These are phyloP conservation scores for Mustelus asterias DNA, from an alignment of 2,113 vertebrate species.

Conservation along the genomic window DNA sequence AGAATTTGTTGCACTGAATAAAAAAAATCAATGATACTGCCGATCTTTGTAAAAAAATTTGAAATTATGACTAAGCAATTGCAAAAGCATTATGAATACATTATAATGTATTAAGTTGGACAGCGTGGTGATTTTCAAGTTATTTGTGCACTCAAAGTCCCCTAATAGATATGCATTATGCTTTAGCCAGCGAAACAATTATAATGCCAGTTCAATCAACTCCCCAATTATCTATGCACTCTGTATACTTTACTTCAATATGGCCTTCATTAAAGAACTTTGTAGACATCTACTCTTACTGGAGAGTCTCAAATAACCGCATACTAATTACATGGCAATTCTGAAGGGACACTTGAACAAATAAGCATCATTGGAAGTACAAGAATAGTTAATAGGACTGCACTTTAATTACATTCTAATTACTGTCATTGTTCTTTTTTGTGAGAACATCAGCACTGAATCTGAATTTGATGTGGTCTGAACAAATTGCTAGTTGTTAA, in stretches of 20 bases:
- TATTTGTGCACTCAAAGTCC: background rate
- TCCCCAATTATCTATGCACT: background rate
- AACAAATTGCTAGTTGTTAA: slow-evolving; percentile 1
- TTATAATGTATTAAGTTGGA: background rate
- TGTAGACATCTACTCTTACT: background rate
- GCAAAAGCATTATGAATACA: background rate
- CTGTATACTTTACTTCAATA: background rate
- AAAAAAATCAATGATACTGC: background rate
- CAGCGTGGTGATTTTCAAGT: background rate
- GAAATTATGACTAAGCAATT: background rate
- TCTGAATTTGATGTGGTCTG: background rate
- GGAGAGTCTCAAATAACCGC: slow-evolving; percentile 3
- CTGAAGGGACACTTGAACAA: slow-evolving; percentile 24
- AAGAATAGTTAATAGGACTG: background rate
- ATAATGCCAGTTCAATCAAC: background rate
- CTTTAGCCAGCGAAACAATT: slow-evolving; percentile 12
- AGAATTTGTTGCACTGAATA: background rate
- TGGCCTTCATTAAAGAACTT: slow-evolving; percentile 2
- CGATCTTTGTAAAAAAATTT: background rate
- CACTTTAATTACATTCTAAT: slow-evolving; percentile 7
- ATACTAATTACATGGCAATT: slow-evolving; percentile 5
- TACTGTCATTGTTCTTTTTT: background rate
- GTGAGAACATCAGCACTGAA: background rate
- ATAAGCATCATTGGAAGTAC: background rate
- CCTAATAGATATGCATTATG: slow-evolving; percentile 10